Evolutionary conservation across 2,888 invertebrate genomes (phyloP).

Genomic region (Drosophila koepferae): DNA sequence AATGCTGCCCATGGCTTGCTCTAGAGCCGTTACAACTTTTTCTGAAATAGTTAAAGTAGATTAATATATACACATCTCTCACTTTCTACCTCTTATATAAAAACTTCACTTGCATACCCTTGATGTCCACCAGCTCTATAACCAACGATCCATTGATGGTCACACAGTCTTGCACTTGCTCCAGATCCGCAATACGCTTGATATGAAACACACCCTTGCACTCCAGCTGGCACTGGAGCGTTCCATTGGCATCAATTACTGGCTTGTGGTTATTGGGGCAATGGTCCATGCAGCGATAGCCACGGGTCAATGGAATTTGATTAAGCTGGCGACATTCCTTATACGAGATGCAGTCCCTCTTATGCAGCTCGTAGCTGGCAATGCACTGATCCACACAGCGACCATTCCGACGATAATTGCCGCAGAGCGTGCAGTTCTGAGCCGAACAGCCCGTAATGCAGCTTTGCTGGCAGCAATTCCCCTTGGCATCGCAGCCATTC

Average conservation of each 20-base stretch:
- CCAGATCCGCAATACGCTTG: constrained; percentile 58
- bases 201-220: constrained; percentile 73
- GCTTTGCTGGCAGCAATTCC: constrained; percentile 91
- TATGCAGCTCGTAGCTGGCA: constrained; percentile 56
- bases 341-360: constrained; percentile 63
- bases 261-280: constrained; percentile 87
- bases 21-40: constrained; percentile 85
- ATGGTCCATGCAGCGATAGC: constrained; percentile 87
- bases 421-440: constrained; percentile 85
- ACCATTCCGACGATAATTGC: constrained; percentile 57
- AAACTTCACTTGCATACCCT: constrained; percentile 52
- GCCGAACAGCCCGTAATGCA: constrained; percentile 93
- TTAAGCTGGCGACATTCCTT: constrained; percentile 62
- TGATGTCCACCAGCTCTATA: constrained; percentile 85
- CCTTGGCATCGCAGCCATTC: constrained; percentile 85
- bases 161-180: constrained; percentile 88
- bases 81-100: background rate
- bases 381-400: constrained; percentile 78
- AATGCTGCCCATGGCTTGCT: constrained; percentile 87
- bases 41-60: constrained; percentile 44
- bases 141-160: constrained; percentile 89
- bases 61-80: too few species aligned
- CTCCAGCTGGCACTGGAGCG: constrained; percentile 56
- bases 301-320: constrained; percentile 58
- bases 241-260: constrained; percentile 22